Base-by-base conservation (phyloP, 2,888 invertebrate species). In the Dolichomitus sp. region DNA sequence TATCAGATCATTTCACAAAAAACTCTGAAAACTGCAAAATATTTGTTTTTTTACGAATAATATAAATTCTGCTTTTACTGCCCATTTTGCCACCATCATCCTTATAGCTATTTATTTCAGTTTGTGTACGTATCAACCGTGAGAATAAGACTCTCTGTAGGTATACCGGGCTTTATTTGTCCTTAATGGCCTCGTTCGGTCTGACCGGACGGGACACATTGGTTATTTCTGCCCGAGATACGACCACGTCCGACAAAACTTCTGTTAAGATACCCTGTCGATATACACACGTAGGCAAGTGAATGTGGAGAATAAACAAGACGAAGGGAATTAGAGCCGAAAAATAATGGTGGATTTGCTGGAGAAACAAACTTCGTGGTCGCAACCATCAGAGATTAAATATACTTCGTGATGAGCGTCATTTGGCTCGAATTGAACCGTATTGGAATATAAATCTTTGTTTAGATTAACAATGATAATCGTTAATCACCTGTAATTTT, bases 131-230 rank as follows among this genome's bases (percentile, higher is more conserved):
- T 52, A 17, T 61, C 45, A 68, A 23, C 30, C 57, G 59, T 12
- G 61, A 50, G 23, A 68, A 59, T 40, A 54, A 5, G 61, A 7
- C 23, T 57, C 27, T 42, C 37, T 17, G 57, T 27, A 12, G 17
- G 37, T 69, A 14, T 40, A 57, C 48, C 27, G 37, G 12, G 23
- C 59, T 66, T 76, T 52, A 70, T 72, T 72, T 61, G 52, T 30
- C 66, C 77, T 74, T 74, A 80, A 69, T 68, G 42, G 63, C 45
- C 68, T 45, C 33, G 37, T 69, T 52, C n/a, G 52, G 50, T 17
- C 37, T 45, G 37, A 73, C 11, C 37, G 50, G 45, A 12, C 12
- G 17, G 57, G 30, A 42, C 30, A 27, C 59, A 37, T 52, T 42
- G 19, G 48, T 50, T 68, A 68, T 73, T 50, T 73, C 19, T 65